A percentile compares a stretch with the other conserved stretches of the same genome.
Evolutionary conservation across 1,140 invertebrate species (phyloP).

Genomic region (Drosophila miranda): DNA sequence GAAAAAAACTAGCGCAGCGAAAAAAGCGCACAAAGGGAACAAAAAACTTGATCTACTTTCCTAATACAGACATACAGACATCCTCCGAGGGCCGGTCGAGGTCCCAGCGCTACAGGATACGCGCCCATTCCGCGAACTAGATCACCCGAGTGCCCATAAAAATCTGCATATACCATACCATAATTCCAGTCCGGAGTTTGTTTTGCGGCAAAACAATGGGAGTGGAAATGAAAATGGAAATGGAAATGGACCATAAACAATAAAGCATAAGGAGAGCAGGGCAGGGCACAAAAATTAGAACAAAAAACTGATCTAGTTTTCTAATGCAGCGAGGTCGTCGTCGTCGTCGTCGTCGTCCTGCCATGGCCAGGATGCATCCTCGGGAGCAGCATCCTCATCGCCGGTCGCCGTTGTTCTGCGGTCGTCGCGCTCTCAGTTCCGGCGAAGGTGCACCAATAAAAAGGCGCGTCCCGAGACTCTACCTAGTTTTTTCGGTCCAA

Average conservation of each 20-base stretch:
- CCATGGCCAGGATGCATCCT: conserved; percentile 7
- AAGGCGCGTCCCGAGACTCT: conserved; percentile 57
- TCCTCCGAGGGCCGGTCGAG: conserved; percentile 17
- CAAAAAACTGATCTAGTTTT: conserved; percentile 68
- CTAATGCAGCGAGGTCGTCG: conserved; percentile 44
- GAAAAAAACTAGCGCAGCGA: conserved; percentile 77
- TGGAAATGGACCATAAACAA: conserved; percentile 45
- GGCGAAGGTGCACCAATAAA: conserved; percentile 74
- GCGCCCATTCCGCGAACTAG: conserved; percentile 44
- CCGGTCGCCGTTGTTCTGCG: conserved; percentile 33
- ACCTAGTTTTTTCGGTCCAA: conserved; percentile 49
- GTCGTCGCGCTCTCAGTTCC: conserved; percentile 39
- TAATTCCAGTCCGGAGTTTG: conserved; percentile 29
- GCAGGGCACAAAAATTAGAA: conserved; percentile 53
- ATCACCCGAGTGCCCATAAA: conserved; percentile 52
- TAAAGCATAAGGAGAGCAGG: conserved; percentile 45
- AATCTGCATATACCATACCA: conserved; percentile 68
- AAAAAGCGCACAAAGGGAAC: conserved; percentile 72
- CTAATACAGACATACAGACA: conserved; percentile 37
- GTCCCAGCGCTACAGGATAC: conserved; percentile 63
- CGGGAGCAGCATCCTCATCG: too few relatives aligned
- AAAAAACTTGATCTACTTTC: conserved; percentile 79
- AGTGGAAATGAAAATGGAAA: conserved; percentile 12
- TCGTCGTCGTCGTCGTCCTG: background rate
- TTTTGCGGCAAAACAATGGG: conserved; percentile 53